phyloP scores from a whole-genome alignment of 2,888 invertebrate species.

The Tenthredo mesomela region DNA sequence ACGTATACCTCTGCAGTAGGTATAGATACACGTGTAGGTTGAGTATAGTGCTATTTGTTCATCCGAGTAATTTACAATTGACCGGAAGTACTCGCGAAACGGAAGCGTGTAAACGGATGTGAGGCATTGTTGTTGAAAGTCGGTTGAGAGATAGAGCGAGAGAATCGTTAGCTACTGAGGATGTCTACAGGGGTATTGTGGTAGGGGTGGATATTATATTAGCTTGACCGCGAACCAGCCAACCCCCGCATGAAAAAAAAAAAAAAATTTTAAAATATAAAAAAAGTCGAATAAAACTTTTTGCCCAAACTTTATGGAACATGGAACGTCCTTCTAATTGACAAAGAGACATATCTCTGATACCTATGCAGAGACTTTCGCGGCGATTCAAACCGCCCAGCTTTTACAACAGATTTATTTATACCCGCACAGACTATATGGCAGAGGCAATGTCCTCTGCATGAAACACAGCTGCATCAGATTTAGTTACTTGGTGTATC shows the following conservation, averaged over 20 bases:
- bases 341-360: no score
- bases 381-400: not conserved
- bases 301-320: not conserved
- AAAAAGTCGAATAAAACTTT: not conserved
- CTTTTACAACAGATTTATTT: not conserved
- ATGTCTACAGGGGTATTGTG: not conserved
- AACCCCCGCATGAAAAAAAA: not conserved
- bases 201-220: not conserved
- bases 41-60: constrained; percentile 70
- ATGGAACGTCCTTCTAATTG: not conserved
- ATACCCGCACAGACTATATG: not conserved
- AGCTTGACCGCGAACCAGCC: not conserved
- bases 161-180: not conserved
- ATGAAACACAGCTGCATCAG: constrained; percentile 25
- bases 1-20: not conserved
- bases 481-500: constrained; percentile 7
- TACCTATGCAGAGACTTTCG: not conserved
- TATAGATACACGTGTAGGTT: not conserved
- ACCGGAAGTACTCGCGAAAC: constrained; percentile 76
- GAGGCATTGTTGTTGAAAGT: constrained; percentile 70
- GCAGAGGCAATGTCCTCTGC: not conserved
- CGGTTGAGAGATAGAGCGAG: not conserved
- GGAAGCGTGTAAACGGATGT: constrained; percentile 74
- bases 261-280: not conserved
- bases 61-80: constrained; percentile 75